Evolutionary conservation across 2,797 vertebrate genomes (phyloP).

Genomic region (Sitta carolinensis): DNA sequence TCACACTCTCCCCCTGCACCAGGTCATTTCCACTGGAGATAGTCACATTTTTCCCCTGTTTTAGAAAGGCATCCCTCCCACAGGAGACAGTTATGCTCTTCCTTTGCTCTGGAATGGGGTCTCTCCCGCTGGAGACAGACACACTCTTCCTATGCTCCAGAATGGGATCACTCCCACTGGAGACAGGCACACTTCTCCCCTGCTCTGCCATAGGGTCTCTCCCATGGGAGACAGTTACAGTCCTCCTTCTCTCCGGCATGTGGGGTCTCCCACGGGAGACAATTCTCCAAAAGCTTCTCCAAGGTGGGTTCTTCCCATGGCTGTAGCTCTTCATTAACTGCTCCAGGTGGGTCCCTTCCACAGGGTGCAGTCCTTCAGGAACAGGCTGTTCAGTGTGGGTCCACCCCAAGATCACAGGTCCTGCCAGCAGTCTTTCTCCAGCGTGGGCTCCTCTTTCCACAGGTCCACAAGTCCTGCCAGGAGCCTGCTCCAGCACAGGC

Average conservation of each 20-base stretch:
- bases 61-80: rapidly evolving
- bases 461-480: not conserved
- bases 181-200: not conserved
- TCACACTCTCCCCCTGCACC: rapidly evolving
- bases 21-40: rapidly evolving
- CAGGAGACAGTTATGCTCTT: not conserved
- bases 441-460: not conserved
- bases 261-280: not conserved
- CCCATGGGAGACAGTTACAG: not conserved
- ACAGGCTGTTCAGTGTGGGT: not conserved
- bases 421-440: not conserved
- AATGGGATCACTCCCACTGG: not conserved
- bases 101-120: not conserved
- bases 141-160: rapidly evolving
- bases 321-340: not conserved
- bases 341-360: not conserved
- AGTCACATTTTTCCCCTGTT: rapidly evolving
- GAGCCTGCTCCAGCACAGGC: not conserved
- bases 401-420: not conserved
- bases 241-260: not conserved
- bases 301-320: not conserved
- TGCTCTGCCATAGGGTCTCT: not conserved
- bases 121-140: not conserved
- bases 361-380: not conserved
- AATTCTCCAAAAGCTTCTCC: not conserved